A percentile compares a stretch with the other conserved stretches of the same genome.
These are phyloP conservation scores for Mechanitis mazaeus DNA, from an alignment of 2,888 invertebrate genomes.

Conservation along the genomic window DNA sequence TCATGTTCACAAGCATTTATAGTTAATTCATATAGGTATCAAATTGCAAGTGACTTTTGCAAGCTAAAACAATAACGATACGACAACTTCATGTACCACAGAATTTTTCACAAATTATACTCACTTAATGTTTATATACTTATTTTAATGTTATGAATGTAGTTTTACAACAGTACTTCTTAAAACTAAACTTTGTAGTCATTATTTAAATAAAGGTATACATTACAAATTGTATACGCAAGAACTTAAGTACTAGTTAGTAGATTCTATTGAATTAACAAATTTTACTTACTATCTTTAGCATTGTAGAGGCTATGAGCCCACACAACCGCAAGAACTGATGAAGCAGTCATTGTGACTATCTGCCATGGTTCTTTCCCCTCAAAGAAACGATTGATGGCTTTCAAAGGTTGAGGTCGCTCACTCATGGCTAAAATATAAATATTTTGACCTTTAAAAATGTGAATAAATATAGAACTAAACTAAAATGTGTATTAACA, in stretches of 20 bases:
- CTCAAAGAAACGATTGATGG: conserved; percentile 78
- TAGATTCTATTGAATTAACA: conserved; percentile 8
- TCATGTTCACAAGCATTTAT: too few species aligned
- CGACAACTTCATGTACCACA: too few species aligned
- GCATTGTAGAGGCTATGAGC: conserved; percentile 83
- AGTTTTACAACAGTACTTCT: too few species aligned
- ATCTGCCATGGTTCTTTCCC: conserved; percentile 90
- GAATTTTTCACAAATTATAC: too few species aligned
- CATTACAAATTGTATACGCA: too few species aligned
- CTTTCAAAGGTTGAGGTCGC: conserved; percentile 60
- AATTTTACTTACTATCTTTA: conserved; percentile 79
- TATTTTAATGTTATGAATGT: too few species aligned
- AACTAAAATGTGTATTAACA: neutral
- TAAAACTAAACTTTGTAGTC: too few species aligned
- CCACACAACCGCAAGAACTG: conserved; percentile 84
- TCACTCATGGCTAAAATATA: conserved; percentile 54
- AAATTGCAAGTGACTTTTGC: conserved; percentile 8
- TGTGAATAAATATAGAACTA: neutral
- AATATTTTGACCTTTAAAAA: neutral
- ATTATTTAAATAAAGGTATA: too few species aligned
- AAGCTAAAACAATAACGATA: too few species aligned
- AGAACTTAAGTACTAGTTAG: neutral
- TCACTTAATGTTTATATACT: too few species aligned
- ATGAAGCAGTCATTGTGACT: conserved; percentile 84
- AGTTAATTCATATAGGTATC: neutral